phyloP scores from a whole-genome alignment of 2,113 vertebrate species.

The Oriolus oriolus region DNA sequence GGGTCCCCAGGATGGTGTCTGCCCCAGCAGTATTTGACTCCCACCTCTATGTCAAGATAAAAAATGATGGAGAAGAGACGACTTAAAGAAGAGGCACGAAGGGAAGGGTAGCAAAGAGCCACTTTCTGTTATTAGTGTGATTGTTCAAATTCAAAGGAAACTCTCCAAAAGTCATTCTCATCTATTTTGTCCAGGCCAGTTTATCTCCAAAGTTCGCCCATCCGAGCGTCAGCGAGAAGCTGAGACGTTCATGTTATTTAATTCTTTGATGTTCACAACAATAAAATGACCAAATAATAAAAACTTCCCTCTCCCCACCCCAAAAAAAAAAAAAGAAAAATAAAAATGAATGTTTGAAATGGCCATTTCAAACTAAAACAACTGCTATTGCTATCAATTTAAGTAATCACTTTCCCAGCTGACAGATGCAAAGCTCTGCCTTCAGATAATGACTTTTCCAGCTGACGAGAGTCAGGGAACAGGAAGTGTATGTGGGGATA shows the following conservation, averaged over 20 bases:
- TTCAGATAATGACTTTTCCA: slow-evolving; percentile 67
- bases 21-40: not conserved
- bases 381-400: slow-evolving; percentile 67
- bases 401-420: slow-evolving; percentile 67
- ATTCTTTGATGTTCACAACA: not conserved
- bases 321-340: no score
- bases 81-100: not conserved
- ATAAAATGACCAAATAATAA: not conserved
- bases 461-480: slow-evolving; percentile 53
- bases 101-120: not conserved
- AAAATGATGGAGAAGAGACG: not conserved
- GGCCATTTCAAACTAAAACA: slow-evolving; percentile 45
- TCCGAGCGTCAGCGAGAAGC: not conserved
- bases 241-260: not conserved
- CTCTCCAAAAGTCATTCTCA: not conserved
- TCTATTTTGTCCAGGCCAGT: not conserved
- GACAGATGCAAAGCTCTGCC: slow-evolving; percentile 65
- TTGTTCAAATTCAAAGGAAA: not conserved
- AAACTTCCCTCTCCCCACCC: not conserved
- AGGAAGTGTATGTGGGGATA: slow-evolving; percentile 63
- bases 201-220: not conserved
- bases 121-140: not conserved
- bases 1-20: not conserved
- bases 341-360: not conserved
- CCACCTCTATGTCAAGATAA: not conserved